A percentile compares a stretch with the other conserved stretches of the same genome.
These are phyloP conservation scores for Heteractis magnifica DNA, from an alignment of 92 coral and sea anemone species.

Conservation along the genomic window DNA sequence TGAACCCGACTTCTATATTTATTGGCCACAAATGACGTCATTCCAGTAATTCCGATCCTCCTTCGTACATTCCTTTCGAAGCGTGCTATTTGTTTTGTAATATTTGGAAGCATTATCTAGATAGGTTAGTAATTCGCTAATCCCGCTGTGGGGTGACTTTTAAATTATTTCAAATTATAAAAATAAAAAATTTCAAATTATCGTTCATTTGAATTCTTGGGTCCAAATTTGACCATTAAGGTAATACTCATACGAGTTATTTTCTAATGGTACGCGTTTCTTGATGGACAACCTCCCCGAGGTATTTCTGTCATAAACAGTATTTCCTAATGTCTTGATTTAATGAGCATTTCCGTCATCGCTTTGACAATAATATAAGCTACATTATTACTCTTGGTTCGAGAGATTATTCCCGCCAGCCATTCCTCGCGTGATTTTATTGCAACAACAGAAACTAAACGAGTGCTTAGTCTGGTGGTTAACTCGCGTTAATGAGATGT, in stretches of 20 bases:
- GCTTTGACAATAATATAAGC: conserved; percentile 13
- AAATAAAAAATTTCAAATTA: too few relatives aligned
- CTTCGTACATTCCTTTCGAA: conserved; percentile 10
- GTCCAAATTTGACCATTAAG: background rate
- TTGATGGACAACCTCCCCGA: background rate
- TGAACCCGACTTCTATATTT: conserved; percentile 22
- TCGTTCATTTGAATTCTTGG: background rate
- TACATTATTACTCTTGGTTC: conserved; percentile 1
- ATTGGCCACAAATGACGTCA: conserved; percentile 39
- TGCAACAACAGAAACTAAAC: background rate
- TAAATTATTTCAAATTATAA: too few relatives aligned
- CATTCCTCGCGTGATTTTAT: background rate
- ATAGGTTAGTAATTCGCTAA: conserved; percentile 15
- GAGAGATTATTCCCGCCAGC: conserved; percentile 1
- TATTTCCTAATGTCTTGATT: conserved; percentile 17
- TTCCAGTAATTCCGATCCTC: conserved; percentile 1
- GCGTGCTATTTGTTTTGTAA: background rate
- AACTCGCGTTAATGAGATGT: background rate
- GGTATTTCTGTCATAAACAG: conserved; percentile 15
- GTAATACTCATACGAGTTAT: background rate
- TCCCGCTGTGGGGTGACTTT: conserved; percentile 23
- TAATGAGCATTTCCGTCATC: conserved; percentile 9
- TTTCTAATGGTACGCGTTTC: background rate
- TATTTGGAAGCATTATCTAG: conserved; percentile 11
- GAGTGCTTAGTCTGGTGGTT: background rate